A percentile compares a stretch with the other conserved stretches of the same genome.
These are phyloP conservation scores for Venusia cambrica DNA, from an alignment of 2,888 invertebrate species.

Conservation along the genomic window DNA sequence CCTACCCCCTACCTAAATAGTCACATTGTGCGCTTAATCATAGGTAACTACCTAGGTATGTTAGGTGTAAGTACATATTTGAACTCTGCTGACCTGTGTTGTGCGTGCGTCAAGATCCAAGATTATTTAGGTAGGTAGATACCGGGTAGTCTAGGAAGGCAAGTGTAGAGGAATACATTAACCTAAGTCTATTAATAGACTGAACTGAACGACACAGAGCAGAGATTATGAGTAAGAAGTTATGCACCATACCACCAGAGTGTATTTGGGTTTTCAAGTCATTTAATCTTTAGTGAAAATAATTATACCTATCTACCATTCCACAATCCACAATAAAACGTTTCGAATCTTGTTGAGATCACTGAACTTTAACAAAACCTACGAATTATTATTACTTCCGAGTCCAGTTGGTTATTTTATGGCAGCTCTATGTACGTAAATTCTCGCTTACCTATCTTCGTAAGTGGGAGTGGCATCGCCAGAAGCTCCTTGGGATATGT, in stretches of 20 bases:
- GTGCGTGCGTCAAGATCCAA: constrained; percentile 2
- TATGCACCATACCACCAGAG: too few relatives aligned
- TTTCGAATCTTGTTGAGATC: neutral
- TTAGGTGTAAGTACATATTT: constrained; percentile 10
- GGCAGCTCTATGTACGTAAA: too few relatives aligned
- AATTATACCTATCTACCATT: too few relatives aligned
- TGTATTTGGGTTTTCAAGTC: too few relatives aligned
- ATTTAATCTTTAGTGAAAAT: too few relatives aligned
- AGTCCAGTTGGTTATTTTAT: too few relatives aligned
- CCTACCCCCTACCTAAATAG: constrained; percentile 14
- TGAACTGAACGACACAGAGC: constrained; percentile 3
- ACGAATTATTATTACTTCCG: too few relatives aligned
- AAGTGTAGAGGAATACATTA: constrained; percentile 1
- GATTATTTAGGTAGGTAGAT: constrained; percentile 6
- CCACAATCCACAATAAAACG: constrained; percentile 11
- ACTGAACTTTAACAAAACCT: too few relatives aligned
- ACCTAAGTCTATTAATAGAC: constrained; percentile 5
- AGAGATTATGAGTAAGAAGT: too few relatives aligned
- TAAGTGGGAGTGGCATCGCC: constrained; percentile 61
- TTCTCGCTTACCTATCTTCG: constrained; percentile 61
- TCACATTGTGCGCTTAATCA: neutral
- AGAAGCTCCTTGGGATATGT: constrained; percentile 61
- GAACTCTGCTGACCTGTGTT: constrained; percentile 18
- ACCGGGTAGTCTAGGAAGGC: too few relatives aligned
- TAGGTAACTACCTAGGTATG: too few relatives aligned